phyloP scores from a whole-genome alignment of 2,113 vertebrate genomes.

The Callocephalon fimbriatum region DNA sequence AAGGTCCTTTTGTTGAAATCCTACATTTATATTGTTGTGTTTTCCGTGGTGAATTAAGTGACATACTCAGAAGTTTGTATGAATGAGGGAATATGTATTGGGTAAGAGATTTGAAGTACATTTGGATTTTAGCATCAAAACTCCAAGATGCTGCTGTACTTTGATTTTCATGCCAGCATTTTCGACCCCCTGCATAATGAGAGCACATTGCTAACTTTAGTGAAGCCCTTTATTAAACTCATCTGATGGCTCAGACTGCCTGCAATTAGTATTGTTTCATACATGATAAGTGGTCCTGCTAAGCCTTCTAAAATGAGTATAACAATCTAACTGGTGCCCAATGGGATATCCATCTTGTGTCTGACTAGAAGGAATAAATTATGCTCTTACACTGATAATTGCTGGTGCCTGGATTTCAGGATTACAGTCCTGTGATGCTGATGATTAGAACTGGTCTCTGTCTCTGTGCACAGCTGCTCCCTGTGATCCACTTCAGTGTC shows the following conservation, averaged over 20 bases:
- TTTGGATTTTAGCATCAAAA: background rate
- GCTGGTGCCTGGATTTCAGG: slow-evolving; percentile 7
- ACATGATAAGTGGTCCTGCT: background rate
- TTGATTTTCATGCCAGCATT: background rate
- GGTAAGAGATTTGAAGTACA: background rate
- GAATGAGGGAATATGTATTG: background rate
- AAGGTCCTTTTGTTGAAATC: background rate
- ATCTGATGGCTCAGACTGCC: background rate
- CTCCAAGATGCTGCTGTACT: background rate
- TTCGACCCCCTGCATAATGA: background rate
- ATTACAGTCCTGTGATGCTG: background rate
- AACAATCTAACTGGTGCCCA: slow-evolving; percentile 1
- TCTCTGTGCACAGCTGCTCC: background rate
- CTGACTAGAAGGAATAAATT: slow-evolving; percentile 32
- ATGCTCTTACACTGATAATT: slow-evolving; percentile 31
- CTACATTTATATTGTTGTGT: background rate
- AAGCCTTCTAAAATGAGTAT: slow-evolving; percentile 6
- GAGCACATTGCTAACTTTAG: background rate
- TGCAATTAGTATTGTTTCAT: background rate
- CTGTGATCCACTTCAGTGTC: background rate
- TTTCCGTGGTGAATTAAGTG: background rate
- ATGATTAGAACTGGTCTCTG: background rate
- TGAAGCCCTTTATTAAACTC: background rate
- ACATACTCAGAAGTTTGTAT: background rate
- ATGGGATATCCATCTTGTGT: slow-evolving; percentile 23